phyloP scores from a whole-genome alignment of 1,140 invertebrate genomes.

The Chymomyza costata region DNA sequence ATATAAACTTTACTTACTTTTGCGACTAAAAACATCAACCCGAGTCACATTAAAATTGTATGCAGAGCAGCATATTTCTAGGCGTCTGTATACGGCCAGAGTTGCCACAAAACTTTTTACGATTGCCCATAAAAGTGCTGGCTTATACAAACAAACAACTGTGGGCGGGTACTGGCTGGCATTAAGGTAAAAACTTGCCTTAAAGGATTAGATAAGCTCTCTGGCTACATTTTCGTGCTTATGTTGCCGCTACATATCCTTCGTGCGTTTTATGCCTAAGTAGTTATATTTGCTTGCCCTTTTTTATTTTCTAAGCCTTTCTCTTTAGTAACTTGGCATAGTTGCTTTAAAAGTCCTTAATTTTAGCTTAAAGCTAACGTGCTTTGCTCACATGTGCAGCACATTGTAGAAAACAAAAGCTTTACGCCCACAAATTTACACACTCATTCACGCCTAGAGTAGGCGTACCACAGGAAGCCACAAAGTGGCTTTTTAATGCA shows the following conservation, averaged over 20 bases:
- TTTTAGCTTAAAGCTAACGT: too few relatives aligned
- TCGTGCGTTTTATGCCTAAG: conserved; percentile 60
- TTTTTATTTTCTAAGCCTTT: background rate
- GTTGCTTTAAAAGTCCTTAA: too few relatives aligned
- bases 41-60: conserved; percentile 38
- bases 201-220: conserved; percentile 64
- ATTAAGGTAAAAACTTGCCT: conserved; percentile 45
- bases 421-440: conserved; percentile 56
- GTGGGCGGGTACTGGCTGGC: too few relatives aligned
- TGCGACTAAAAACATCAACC: conserved; percentile 15
- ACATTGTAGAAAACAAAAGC: conserved; percentile 48
- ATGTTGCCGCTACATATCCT: background rate
- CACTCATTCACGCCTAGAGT: conserved; percentile 39
- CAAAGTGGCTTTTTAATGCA: conserved; percentile 72
- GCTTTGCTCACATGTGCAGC: conserved; percentile 4
- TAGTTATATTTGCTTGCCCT: conserved; percentile 24
- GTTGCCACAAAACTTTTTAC: conserved; percentile 67
- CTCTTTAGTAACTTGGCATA: too few relatives aligned
- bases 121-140: conserved; percentile 56
- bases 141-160: conserved; percentile 28
- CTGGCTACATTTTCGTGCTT: background rate
- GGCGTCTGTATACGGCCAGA: conserved; percentile 45
- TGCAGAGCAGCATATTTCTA: conserved; percentile 53
- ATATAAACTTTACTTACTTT: conserved; percentile 68
- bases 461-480: conserved; percentile 65